Conservation (phyloP, 1,140 invertebrate species). For the Cydia fagiglandana region DNA sequence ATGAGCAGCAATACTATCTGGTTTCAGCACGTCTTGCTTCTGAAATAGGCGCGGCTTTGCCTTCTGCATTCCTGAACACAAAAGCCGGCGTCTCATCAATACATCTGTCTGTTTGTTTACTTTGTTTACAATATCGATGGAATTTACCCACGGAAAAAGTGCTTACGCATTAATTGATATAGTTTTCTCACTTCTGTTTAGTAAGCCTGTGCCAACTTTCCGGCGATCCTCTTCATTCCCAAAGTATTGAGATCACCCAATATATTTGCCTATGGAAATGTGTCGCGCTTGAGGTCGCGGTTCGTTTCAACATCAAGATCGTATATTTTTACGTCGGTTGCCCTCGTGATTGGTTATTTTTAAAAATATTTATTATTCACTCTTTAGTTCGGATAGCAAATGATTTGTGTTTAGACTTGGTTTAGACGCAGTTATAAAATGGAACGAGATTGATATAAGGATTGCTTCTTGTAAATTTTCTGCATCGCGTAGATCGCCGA, state of each 20-base stretch:
- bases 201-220: neutral
- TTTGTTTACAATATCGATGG: conserved; percentile 6
- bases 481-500: too few relatives aligned
- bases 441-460: too few relatives aligned
- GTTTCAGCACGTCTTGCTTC: conserved; percentile 4
- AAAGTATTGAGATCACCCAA: conserved; percentile 7
- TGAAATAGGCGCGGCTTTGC: neutral
- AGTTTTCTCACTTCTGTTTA: neutral
- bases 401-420: too few relatives aligned
- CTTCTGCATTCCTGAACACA: conserved; percentile 5
- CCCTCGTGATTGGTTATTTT: conserved; percentile 11
- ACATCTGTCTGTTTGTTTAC: conserved; percentile 14
- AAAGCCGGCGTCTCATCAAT: conserved; percentile 5
- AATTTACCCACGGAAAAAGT: neutral
- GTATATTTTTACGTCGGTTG: conserved; percentile 11
- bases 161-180: neutral
- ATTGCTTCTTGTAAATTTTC: too few relatives aligned
- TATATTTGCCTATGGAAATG: conserved; percentile 24
- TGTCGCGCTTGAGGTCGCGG: conserved; percentile 11
- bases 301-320: conserved; percentile 6
- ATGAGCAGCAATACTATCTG: conserved; percentile 14
- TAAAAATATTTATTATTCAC: neutral
- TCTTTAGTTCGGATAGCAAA: neutral
- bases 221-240: conserved; percentile 6
- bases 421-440: too few relatives aligned